These are phyloP conservation scores for Periphyllus acericola DNA, from an alignment of 2,888 invertebrate species.

Conservation along the genomic window DNA sequence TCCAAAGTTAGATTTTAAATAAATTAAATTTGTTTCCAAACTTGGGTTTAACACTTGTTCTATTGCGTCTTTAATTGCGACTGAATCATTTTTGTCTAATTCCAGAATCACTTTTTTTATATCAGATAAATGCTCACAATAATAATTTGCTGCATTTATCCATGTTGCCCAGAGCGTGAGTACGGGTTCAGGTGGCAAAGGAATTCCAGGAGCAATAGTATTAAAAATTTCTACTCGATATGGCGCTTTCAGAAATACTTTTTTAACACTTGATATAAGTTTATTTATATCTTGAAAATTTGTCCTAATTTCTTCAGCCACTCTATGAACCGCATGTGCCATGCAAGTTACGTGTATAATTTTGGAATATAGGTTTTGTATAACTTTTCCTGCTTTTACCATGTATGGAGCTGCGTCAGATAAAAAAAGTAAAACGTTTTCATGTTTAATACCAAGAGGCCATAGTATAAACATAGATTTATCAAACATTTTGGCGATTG, in stretches of 20 bases:
- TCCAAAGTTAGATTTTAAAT: background rate
- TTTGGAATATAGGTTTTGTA: conserved; percentile 65
- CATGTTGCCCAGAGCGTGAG: conserved; percentile 66
- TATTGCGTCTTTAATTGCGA: conserved; percentile 29
- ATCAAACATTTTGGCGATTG: conserved; percentile 52
- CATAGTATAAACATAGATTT: conserved; percentile 42
- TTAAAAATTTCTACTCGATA: conserved; percentile 65
- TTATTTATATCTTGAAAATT: conserved; percentile 64
- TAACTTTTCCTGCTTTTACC: conserved; percentile 64
- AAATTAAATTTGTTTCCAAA: conserved; percentile 15
- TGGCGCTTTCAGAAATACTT: conserved; percentile 66
- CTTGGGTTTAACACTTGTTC: background rate
- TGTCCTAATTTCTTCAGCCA: conserved; percentile 65
- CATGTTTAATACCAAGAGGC: conserved; percentile 42
- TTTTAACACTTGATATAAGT: conserved; percentile 65
- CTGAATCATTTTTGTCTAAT: conserved; percentile 23
- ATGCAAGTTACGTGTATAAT: no score
- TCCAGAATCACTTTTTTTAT: conserved; percentile 54
- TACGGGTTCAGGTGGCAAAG: conserved; percentile 66
- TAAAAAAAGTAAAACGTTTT: conserved; percentile 52
- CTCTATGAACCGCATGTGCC: conserved; percentile 65
- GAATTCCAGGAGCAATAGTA: conserved; percentile 65
- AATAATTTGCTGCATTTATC: conserved; percentile 65
- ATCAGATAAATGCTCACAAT: conserved; percentile 64
- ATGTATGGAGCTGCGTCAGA: conserved; percentile 64